Base-by-base conservation (phyloP, 2,113 vertebrate genomes). In the Mormyrus iriodes region DNA sequence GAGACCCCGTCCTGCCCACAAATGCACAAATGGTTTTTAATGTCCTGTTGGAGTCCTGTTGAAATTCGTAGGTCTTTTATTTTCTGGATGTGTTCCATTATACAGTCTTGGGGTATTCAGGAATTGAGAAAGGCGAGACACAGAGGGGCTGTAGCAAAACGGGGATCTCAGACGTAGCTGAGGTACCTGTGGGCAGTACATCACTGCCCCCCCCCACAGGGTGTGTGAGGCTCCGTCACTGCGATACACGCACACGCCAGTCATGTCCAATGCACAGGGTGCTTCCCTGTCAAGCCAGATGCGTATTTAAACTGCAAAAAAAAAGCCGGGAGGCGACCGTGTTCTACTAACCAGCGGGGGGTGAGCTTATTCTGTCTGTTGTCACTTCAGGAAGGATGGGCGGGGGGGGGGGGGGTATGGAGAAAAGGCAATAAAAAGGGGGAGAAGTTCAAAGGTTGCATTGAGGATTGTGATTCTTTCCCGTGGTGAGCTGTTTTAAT, bases 401-500 rank as follows among this genome's bases (percentile, higher is more conserved):
- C 79, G 85, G 89, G 88, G 39, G 55, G 83, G n/a, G 31, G 24
- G n/a, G 39, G 87, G 88, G 9, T 27, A 31, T 69, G 8, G 65
- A 88, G 61, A 86, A 79, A 73, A 84, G 88, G 89, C 88, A 83
- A 90, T 89, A 90, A 89, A 90, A 91, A 88, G 87, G 90, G 85
- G 88, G 84, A 85, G 76, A 65, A 85, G 91, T 91, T 92, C 89
- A 91, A 91, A 93, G 90, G 90, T 90, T 86, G 89, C 87, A 85
- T 89, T 91, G 86, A 86, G 87, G 44, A 86, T n/a, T 35, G 89
- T 42, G 79, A 87, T 91, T 89, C 92, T 89, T 90, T 90, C 90
- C 82, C 49, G 86, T 88, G 90, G 88, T 89, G 91, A 92, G 90
- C 89, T 90, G 90, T 90, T 91, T 91, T 92, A 91, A 92, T 90